Conservation (phyloP, 2,113 vertebrate species). For the Leptobrachium leishanense region DNA sequence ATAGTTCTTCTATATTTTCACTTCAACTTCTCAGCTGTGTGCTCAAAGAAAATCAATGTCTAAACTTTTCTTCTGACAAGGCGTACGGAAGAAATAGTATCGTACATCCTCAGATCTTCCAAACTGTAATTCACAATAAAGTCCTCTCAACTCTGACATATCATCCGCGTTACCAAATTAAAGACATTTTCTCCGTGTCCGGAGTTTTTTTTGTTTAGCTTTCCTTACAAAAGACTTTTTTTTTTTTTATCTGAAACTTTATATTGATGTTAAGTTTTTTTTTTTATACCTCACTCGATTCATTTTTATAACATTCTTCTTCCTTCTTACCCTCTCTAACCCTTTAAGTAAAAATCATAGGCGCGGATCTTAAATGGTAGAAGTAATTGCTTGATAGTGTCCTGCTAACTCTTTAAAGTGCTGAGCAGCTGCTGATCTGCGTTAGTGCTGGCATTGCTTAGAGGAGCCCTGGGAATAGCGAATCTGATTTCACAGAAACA, state of each 20-base stretch:
- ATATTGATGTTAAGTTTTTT: neutral
- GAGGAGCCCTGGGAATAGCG: constrained; percentile 68
- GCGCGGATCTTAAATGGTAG: constrained; percentile 56
- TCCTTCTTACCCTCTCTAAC: constrained; percentile 34
- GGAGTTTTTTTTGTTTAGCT: constrained; percentile 24
- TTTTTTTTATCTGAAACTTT: neutral
- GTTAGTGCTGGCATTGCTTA: constrained; percentile 74
- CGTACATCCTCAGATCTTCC: too few species aligned
- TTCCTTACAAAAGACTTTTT: constrained; percentile 3
- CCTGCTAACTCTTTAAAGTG: constrained; percentile 63
- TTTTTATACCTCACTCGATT: neutral
- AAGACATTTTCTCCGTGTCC: neutral
- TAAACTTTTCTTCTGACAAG: too few species aligned
- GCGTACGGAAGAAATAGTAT: too few species aligned
- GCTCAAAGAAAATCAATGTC: too few species aligned
- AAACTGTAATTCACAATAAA: neutral
- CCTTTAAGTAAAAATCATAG: constrained; percentile 52
- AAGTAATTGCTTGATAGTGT: constrained; percentile 60
- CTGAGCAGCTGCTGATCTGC: constrained; percentile 70
- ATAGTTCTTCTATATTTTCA: too few species aligned
- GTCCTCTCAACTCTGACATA: neutral
- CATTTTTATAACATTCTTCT: neutral
- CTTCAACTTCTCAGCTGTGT: too few species aligned
- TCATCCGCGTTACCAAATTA: neutral
- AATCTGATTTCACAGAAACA: constrained; percentile 78